Evolutionary conservation across 2,888 invertebrate genomes (phyloP).

Genomic region (Malachius bipustulatus): DNA sequence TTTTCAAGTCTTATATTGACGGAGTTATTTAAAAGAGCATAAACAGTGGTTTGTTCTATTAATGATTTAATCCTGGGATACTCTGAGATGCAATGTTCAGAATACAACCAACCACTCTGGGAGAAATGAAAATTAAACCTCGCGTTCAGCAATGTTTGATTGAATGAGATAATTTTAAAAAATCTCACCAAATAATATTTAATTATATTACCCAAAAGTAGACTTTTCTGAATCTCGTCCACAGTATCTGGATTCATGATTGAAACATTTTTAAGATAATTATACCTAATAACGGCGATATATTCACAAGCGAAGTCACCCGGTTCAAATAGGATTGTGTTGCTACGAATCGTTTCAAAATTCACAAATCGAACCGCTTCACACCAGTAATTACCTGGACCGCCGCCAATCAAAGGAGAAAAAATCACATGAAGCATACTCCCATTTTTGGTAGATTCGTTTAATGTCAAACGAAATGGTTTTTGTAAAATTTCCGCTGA

Average conservation of each 20-base stretch:
- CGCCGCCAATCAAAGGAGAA: background rate
- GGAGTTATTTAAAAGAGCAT: too few species aligned
- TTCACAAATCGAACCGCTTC: background rate
- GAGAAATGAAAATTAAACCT: background rate
- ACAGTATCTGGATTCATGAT: background rate
- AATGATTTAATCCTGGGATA: too few species aligned
- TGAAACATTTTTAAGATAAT: background rate
- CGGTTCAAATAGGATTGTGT: background rate
- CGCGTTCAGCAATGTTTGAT: too few species aligned
- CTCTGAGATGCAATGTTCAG: too few species aligned
- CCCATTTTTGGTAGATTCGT: background rate
- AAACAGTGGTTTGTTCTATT: too few species aligned
- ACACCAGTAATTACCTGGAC: background rate
- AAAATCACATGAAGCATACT: background rate
- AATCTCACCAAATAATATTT: too few species aligned
- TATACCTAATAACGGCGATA: background rate
- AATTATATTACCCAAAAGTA: too few species aligned
- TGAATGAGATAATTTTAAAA: too few species aligned
- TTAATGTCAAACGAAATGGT: background rate
- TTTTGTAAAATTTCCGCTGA: too few species aligned
- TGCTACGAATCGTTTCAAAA: background rate
- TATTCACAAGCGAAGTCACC: background rate
- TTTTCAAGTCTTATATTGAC: too few species aligned
- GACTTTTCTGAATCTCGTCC: background rate
- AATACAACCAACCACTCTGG: too few species aligned